Evolutionary conservation across 2,888 invertebrate species (phyloP).

Genomic region (Ceratothoa steindachneri): DNA sequence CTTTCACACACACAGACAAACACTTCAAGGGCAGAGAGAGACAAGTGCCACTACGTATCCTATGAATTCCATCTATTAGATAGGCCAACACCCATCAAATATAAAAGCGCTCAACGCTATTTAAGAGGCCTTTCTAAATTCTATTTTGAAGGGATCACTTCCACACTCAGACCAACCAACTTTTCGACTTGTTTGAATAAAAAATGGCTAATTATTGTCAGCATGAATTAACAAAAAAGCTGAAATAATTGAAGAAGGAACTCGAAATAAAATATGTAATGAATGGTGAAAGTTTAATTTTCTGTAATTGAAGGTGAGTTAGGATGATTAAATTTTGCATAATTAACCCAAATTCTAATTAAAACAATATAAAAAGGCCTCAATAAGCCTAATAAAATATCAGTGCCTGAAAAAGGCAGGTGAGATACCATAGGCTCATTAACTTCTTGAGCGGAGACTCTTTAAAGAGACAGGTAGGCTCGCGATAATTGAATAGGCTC

Average conservation of each 20-base stretch:
- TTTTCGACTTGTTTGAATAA: slow-evolving; percentile 5
- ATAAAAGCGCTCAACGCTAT: too few species aligned
- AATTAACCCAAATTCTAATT: slow-evolving; percentile 11
- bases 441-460: too few species aligned
- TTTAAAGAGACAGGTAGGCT: too few species aligned
- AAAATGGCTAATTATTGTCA: slow-evolving; percentile 13
- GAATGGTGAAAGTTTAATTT: slow-evolving; percentile 10
- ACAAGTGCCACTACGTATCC: too few species aligned
- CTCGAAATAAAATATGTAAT: slow-evolving; percentile 3
- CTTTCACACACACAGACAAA: too few species aligned
- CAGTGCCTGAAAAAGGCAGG: background rate
- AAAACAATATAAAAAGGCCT: slow-evolving; percentile 10
- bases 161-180: background rate
- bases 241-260: background rate
- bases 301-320: background rate
- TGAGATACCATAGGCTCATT: too few species aligned
- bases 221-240: slow-evolving; percentile 6
- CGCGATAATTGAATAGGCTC: too few species aligned
- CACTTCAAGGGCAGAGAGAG: too few species aligned
- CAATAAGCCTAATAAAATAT: slow-evolving; percentile 10
- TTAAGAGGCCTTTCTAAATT: background rate
- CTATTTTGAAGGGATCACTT: background rate
- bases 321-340: background rate
- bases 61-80: too few species aligned
- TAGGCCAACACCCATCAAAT: too few species aligned